Percentiles rank a stretch among this genome's conserved stretches.
These are phyloP conservation scores for Trissolcus japonicus DNA, from an alignment of 2,888 invertebrate genomes.

Conservation along the genomic window DNA sequence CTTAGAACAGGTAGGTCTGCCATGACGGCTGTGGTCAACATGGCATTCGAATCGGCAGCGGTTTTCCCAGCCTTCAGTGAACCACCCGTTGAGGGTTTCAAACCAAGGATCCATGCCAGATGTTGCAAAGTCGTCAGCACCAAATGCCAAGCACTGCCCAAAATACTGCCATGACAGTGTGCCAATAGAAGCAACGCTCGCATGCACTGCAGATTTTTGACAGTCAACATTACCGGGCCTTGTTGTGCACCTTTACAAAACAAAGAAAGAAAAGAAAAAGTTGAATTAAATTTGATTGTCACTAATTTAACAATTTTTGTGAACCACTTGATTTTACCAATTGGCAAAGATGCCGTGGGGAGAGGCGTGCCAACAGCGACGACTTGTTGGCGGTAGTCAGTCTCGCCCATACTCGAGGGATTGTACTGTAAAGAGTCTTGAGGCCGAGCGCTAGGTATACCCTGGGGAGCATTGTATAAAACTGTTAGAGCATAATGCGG, in stretches of 20 bases:
- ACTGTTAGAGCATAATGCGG: constrained; percentile 96
- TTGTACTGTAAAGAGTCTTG: constrained; percentile 72
- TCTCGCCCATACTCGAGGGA: constrained; percentile 78
- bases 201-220: constrained; percentile 98
- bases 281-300: background rate
- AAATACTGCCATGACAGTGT: constrained; percentile 92
- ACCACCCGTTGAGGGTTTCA: constrained; percentile 96
- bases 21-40: constrained; percentile 97
- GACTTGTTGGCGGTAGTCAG: constrained; percentile 93
- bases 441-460: constrained; percentile 74
- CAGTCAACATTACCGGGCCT: constrained; percentile 96
- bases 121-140: constrained; percentile 96
- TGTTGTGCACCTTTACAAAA: constrained; percentile 83
- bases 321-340: constrained; percentile 75
- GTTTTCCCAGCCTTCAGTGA: constrained; percentile 91
- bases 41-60: constrained; percentile 87
- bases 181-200: constrained; percentile 92
- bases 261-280: no score
- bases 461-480: constrained; percentile 81
- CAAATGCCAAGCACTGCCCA: constrained; percentile 96
- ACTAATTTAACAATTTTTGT: background rate
- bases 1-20: constrained; percentile 94
- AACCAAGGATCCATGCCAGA: constrained; percentile 95
- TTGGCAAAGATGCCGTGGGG: constrained; percentile 88
- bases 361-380: constrained; percentile 97